These are phyloP conservation scores for Achatina immaculata DNA, from an alignment of 1,140 invertebrate genomes.

Conservation along the genomic window DNA sequence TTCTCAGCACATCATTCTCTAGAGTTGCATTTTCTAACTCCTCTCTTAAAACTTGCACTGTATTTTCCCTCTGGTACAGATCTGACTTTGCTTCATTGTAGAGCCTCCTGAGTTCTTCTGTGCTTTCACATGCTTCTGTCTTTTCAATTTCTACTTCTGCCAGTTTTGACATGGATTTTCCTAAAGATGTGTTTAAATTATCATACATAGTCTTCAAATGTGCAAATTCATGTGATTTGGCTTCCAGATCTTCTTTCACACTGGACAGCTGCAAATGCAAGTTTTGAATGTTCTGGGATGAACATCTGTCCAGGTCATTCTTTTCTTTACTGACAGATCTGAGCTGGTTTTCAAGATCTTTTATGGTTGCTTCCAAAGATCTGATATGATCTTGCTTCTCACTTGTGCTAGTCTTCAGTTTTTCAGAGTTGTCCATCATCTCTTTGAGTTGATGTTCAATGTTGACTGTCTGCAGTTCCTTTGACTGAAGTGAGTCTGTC, in stretches of 20 bases:
- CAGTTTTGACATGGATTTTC: slow-evolving; percentile 10
- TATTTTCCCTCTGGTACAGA: not conserved
- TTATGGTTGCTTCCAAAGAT: not conserved
- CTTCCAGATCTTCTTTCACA: slow-evolving; percentile 8
- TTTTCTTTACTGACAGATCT: not conserved
- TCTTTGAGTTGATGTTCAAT: slow-evolving; percentile 7
- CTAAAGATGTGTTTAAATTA: not conserved
- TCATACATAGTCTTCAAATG: not conserved
- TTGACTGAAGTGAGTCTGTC: not conserved
- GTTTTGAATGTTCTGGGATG: not conserved
- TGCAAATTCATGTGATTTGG: not conserved
- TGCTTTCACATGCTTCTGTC: not conserved
- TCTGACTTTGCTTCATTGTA: not conserved
- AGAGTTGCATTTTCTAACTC: not conserved
- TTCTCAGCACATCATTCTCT: slow-evolving; percentile 19
- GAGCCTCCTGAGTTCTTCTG: not conserved
- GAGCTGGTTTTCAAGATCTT: not conserved
- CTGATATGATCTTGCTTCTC: not conserved
- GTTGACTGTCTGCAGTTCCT: not conserved
- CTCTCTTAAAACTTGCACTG: slow-evolving; percentile 7
- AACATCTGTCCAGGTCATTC: not conserved
- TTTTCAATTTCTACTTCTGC: slow-evolving; percentile 17
- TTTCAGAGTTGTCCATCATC: not conserved
- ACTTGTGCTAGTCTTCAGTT: not conserved
- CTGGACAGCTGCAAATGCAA: not conserved